Evolutionary conservation across 2,113 vertebrate genomes (phyloP), one percentile per base, ranked within the genome.

Genomic region (pig (Sus scrofa)): DNA sequence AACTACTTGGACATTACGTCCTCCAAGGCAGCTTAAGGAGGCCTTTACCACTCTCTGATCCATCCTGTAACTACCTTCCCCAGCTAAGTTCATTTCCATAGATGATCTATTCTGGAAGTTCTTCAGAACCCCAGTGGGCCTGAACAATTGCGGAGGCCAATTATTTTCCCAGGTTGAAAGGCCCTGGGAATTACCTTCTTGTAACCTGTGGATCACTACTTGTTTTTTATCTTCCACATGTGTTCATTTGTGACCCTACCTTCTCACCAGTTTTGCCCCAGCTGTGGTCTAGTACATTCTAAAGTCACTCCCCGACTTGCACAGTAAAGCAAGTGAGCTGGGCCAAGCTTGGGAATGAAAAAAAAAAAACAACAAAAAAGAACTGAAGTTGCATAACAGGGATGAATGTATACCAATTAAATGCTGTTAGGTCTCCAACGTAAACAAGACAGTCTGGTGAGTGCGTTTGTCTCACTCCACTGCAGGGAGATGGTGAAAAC

Each of bases 331-430:
- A 67, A 75, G n/a, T 27, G 54, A 37, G 86, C 6, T 32, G n/a
- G 70, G n/a, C 60, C 8, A 12, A 30, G 77, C 27, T 56, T 30
- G 58, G 39, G n/a, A 52, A 44, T 9, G 44, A 32, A 60, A 91
- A 93, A 91, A 62, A 56, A 85, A 75, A n/a, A n/a, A n/a, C n/a
- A n/a, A n/a, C n/a, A 60, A 91, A 93, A 91, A 62, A 56, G 83
- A 75, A 0, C 26, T 50, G 6, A 79, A 32, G 22, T 7, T 73
- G 73, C 70, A 16, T 1, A 62, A 56, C 1, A 15, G 73, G 27
- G 4, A 37, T 14, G 81, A 50, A 44, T 22, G 44, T 77, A 19
- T 37, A 67, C 34, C 50, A 82, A 12, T 92, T 20, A 32, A 95
- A 85, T 0, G 2, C 58, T 70, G 85, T 74, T 50, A 58, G 58